A percentile compares a stretch with the other conserved stretches of the same genome.
These are phyloP conservation scores for Mixornis gularis DNA, from an alignment of 2,113 vertebrate genomes.

Conservation along the genomic window DNA sequence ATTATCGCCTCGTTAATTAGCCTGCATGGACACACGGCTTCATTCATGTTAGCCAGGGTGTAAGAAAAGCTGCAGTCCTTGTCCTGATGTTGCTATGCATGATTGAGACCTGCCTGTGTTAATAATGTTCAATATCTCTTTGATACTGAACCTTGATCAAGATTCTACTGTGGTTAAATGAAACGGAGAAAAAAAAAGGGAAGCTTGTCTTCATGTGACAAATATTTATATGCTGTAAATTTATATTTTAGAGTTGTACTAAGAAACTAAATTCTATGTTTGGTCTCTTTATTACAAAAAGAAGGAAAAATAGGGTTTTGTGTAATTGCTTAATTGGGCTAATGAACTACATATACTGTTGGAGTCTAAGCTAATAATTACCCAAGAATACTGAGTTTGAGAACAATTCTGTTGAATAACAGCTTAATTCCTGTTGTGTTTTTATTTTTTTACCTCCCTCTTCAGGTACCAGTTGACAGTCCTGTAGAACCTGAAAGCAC, in stretches of 20 bases:
- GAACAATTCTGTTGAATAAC: not conserved
- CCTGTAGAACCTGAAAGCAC: slow-evolving; percentile 59
- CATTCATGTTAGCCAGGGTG: not conserved
- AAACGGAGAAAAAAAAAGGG: not conserved
- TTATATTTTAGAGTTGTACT: not conserved
- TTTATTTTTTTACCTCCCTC: not conserved
- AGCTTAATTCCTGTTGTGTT: not conserved
- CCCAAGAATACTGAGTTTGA: not conserved
- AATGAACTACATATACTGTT: not conserved
- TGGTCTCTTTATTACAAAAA: not conserved
- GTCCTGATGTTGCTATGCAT: not conserved
- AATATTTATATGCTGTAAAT: not conserved
- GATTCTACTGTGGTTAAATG: not conserved
- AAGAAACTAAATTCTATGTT: not conserved
- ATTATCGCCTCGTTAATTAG: not conserved
- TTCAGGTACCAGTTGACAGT: slow-evolving; percentile 71
- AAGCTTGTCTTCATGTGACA: not conserved
- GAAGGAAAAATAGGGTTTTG: not conserved
- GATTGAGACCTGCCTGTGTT: not conserved
- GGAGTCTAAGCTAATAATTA: not conserved
- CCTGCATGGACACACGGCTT: not conserved
- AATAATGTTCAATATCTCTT: not conserved
- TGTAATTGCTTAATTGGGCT: not conserved
- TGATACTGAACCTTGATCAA: not conserved
- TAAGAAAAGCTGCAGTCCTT: not conserved